Percentiles rank a stretch among this genome's conserved stretches.
Evolutionary conservation across 2,797 vertebrate genomes (phyloP).

Genomic region (Emys orbicularis): DNA sequence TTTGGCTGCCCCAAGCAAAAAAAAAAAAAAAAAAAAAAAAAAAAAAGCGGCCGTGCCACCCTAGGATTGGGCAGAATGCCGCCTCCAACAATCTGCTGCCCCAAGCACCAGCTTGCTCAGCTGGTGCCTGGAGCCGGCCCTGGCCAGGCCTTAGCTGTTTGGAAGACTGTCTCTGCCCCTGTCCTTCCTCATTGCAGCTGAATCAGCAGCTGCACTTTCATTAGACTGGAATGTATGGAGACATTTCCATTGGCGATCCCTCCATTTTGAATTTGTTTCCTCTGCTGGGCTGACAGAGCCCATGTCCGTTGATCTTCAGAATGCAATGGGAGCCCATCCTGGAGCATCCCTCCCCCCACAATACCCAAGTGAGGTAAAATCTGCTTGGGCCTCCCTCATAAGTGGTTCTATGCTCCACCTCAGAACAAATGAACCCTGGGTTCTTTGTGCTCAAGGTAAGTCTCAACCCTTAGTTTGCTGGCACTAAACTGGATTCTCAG

Average conservation of each 20-base stretch:
- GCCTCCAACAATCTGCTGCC: too few relatives aligned
- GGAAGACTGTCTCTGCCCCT: background rate
- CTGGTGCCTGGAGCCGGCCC: too few relatives aligned
- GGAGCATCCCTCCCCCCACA: background rate
- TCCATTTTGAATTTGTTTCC: fast-evolving
- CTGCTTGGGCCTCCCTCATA: background rate
- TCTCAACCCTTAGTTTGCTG: background rate
- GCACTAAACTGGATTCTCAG: background rate
- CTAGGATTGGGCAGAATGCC: too few relatives aligned
- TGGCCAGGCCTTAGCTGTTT: background rate
- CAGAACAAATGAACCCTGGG: constrained; percentile 29
- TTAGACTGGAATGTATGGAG: background rate
- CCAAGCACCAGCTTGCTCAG: too few relatives aligned
- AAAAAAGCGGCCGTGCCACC: too few relatives aligned
- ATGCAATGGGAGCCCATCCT: background rate
- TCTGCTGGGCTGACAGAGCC: background rate
- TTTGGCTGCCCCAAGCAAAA: too few relatives aligned
- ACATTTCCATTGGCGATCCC: background rate
- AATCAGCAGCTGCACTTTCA: background rate
- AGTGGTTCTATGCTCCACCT: background rate
- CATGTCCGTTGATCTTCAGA: background rate
- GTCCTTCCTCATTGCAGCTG: background rate
- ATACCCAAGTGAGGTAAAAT: background rate
- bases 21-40: too few relatives aligned
- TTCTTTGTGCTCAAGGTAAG: constrained; percentile 20